Percentiles rank a stretch among this genome's conserved stretches.
These are phyloP conservation scores for Epicampocera succincta DNA, from an alignment of 2,888 invertebrate genomes.

Conservation along the genomic window DNA sequence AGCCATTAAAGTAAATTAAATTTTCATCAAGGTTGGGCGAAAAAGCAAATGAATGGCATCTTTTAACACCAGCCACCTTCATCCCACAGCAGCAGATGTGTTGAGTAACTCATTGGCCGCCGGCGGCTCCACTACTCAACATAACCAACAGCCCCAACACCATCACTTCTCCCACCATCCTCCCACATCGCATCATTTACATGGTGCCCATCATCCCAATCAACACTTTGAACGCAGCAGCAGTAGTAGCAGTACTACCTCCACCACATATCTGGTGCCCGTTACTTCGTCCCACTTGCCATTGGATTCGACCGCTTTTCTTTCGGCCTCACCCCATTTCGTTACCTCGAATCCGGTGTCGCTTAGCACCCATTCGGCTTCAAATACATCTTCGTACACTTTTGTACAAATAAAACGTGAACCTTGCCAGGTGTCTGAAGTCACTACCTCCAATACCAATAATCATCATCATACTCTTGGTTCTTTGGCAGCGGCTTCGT, in stretches of 20 bases:
- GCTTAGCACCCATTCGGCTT: slow-evolving; percentile 64
- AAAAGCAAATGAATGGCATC: slow-evolving; percentile 75
- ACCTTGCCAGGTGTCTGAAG: slow-evolving; percentile 82
- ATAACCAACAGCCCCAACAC: slow-evolving; percentile 51
- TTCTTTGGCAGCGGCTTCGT: slow-evolving; percentile 69
- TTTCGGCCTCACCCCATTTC: slow-evolving; percentile 72
- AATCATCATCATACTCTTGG: slow-evolving; percentile 73
- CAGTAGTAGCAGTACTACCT: slow-evolving; percentile 65
- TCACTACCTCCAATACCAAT: slow-evolving; percentile 80
- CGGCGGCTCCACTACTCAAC: slow-evolving; percentile 65
- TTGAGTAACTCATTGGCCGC: slow-evolving; percentile 73
- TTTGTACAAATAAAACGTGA: slow-evolving; percentile 81
- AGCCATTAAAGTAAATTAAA: background rate
- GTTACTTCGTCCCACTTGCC: slow-evolving; percentile 73
- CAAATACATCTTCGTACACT: slow-evolving; percentile 74
- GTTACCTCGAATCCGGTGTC: slow-evolving; percentile 71
- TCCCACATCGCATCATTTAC: slow-evolving; percentile 15
- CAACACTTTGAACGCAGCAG: slow-evolving; percentile 71
- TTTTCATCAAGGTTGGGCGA: slow-evolving; percentile 1
- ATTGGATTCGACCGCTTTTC: slow-evolving; percentile 72
- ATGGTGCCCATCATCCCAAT: slow-evolving; percentile 50
- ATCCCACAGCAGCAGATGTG: slow-evolving; percentile 74
- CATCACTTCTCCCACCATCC: slow-evolving; percentile 41
- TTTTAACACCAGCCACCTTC: slow-evolving; percentile 72
- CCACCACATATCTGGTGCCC: slow-evolving; percentile 75